Conservation (phyloP, 2,113 vertebrate genomes). For the Myocastor coypus region DNA sequence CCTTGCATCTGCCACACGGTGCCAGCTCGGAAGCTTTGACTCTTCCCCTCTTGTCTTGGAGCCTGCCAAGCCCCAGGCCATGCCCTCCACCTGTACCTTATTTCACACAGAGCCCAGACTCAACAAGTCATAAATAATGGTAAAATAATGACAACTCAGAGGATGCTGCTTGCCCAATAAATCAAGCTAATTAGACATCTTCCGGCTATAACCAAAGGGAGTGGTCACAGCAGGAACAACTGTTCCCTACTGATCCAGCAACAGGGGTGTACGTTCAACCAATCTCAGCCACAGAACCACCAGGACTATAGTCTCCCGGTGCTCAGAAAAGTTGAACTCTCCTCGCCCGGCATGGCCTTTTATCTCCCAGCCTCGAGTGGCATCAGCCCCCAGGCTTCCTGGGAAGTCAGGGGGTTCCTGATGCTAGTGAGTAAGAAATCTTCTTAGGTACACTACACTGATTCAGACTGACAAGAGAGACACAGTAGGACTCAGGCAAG, state of each 20-base stretch:
- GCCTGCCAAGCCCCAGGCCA: background rate
- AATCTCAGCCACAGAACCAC: conserved; percentile 55
- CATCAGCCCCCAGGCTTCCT: background rate
- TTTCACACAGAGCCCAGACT: conserved; percentile 13
- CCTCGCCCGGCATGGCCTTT: conserved; percentile 9
- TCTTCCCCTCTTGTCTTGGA: background rate
- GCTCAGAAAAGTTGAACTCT: background rate
- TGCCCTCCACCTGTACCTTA: conserved; percentile 37
- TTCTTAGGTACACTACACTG: background rate
- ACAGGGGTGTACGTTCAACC: conserved; percentile 51
- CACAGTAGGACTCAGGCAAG: background rate
- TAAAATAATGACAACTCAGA: conserved; percentile 44
- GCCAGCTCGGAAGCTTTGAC: background rate
- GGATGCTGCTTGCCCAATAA: background rate
- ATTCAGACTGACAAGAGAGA: background rate
- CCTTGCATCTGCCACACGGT: background rate
- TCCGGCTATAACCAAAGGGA: conserved; percentile 72
- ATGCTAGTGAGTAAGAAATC: background rate
- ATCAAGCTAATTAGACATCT: conserved; percentile 65
- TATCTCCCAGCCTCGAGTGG: conserved; percentile 15
- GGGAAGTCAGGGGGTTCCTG: background rate
- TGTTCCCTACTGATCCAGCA: conserved; percentile 61
- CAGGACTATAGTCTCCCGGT: conserved; percentile 41
- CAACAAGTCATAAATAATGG: conserved; percentile 60
- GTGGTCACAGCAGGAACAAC: conserved; percentile 66